phyloP scores from a whole-genome alignment of 2,888 invertebrate species.

The Tetranychus piercei region DNA sequence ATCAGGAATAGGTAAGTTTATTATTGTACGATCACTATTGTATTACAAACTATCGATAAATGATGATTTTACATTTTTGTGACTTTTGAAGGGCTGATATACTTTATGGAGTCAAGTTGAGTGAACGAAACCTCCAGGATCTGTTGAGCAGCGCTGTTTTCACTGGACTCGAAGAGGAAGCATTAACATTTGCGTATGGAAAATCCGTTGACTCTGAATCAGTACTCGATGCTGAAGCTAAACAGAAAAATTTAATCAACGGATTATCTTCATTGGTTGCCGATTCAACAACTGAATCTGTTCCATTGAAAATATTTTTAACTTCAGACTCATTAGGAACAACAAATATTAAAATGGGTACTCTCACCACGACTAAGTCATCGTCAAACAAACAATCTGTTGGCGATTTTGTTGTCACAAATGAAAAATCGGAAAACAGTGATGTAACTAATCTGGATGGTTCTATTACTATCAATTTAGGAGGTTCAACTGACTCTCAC shows the following conservation, averaged over 20 bases:
- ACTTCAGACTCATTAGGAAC: background rate
- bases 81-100: background rate
- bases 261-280: background rate
- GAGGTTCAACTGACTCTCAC: background rate
- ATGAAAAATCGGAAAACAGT: background rate
- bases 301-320: background rate
- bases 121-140: background rate
- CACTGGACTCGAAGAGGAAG: background rate
- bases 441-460: background rate
- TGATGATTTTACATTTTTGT: background rate
- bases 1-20: too few relatives aligned
- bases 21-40: too few relatives aligned
- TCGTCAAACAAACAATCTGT: background rate
- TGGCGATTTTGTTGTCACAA: background rate
- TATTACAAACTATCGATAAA: too few relatives aligned
- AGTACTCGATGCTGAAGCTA: too few relatives aligned
- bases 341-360: background rate
- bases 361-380: background rate
- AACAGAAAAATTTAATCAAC: background rate
- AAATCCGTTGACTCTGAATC: background rate
- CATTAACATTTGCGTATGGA: background rate
- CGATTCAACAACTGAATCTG: background rate
- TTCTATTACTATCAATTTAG: background rate
- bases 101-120: background rate
- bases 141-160: background rate